These are phyloP conservation scores for Onychomys leucogaster DNA, from an alignment of 2,797 vertebrate genomes.

Conservation along the genomic window DNA sequence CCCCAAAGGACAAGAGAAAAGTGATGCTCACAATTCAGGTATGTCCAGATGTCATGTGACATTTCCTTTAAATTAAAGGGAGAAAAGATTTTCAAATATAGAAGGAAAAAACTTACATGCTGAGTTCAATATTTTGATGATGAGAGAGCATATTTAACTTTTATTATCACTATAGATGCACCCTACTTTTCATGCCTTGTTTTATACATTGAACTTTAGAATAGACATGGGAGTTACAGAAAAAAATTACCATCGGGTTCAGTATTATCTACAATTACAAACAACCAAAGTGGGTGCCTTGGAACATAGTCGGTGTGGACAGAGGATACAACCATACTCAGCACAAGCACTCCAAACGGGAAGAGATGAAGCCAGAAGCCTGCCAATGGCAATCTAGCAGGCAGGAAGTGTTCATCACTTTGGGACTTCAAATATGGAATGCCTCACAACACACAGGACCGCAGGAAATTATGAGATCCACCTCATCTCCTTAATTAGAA, in stretches of 20 bases:
- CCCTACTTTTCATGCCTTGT: background rate
- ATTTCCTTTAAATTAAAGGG: background rate
- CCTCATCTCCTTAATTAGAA: constrained; percentile 42
- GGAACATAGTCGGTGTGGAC: background rate
- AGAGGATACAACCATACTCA: no score
- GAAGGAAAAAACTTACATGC: background rate
- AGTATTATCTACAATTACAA: background rate
- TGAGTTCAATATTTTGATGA: background rate
- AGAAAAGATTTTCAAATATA: background rate
- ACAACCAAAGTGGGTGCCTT: background rate
- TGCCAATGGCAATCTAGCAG: background rate
- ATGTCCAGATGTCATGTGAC: background rate
- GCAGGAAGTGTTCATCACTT: background rate
- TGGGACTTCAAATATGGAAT: background rate
- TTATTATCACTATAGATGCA: background rate
- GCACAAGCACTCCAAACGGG: background rate
- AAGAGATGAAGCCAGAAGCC: constrained; percentile 1
- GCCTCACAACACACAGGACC: background rate
- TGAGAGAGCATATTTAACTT: background rate
- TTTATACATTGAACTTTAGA: background rate
- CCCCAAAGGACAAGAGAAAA: background rate
- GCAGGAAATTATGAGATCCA: constrained; percentile 24
- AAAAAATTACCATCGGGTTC: background rate
- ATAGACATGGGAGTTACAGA: background rate
- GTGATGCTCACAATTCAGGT: background rate